Evolutionary conservation across 2,888 invertebrate species (phyloP), one percentile per base, ranked within the genome.

Genomic region (Arrhopalites spinosus): DNA sequence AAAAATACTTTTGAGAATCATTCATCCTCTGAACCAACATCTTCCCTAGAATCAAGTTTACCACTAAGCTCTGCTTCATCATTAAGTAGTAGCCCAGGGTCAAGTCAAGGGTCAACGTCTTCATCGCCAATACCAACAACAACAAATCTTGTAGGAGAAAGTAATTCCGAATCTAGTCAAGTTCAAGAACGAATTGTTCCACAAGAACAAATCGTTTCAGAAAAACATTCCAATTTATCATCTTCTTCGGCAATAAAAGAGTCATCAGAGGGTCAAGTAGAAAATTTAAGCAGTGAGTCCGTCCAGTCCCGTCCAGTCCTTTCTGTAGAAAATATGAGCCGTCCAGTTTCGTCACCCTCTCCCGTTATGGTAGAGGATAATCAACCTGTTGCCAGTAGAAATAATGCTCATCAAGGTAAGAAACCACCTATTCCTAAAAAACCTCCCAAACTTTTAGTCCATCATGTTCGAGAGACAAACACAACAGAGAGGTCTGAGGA

Each of bases 351-450:
- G 25, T 59, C 72, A 36, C 61, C 43, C 17, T 72, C 43, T 13
- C 45, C 64, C 27, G 8, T 59, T 67, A 75, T 45, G 66, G 43
- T 74, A 72, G 72, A 63, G 63, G 64, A 27, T 67, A 74, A 69
- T 72, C 69, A 68, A 78, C 75, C 76, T 76, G 73, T 73, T 72
- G 79, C 78, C 61, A 63, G 78, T 79, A 77, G 78, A 76, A 70
- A 77, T 78, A 77, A 72, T 75, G 80, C 78, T 79, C 76, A 77
- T 79, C 81, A 80, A 81, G 81, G 81, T 80, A 81, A 80, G 80
- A 73, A 73, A 66, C 73, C 73, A 29, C 20, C 66, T 67, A 53
- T 56, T 36, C 73, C 73, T 56, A 30, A 50, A 53, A 73, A 67
- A 67, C 69, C 69, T 59, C 53, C 50, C 20, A 69, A 70, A 69